phyloP scores from a whole-genome alignment of 2,888 invertebrate genomes.

The Leuctra nigra region DNA sequence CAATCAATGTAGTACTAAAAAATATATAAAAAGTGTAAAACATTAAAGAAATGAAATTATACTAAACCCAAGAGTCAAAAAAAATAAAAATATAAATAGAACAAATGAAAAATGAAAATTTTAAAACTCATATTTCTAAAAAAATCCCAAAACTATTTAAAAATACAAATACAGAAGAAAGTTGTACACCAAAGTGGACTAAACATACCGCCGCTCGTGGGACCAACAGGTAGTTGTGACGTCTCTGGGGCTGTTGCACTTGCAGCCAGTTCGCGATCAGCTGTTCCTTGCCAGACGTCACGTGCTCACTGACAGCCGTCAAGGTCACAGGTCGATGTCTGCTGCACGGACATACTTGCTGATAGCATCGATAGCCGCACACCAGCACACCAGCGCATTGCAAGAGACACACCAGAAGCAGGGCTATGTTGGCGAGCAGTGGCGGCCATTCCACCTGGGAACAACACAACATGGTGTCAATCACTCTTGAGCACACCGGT shows the following conservation, averaged over 20 bases:
- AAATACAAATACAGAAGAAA: too few relatives aligned
- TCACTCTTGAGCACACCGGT: too few relatives aligned
- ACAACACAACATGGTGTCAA: too few relatives aligned
- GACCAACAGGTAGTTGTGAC: neutral
- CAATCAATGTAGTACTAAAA: too few relatives aligned
- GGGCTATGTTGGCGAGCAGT: conserved; percentile 54
- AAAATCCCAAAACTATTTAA: too few relatives aligned
- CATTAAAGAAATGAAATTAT: too few relatives aligned
- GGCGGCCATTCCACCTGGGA: conserved; percentile 54
- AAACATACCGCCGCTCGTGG: conserved; percentile 10
- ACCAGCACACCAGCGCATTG: conserved; percentile 48
- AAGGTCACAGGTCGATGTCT: conserved; percentile 7
- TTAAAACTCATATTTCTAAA: too few relatives aligned
- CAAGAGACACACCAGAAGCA: conserved; percentile 51
- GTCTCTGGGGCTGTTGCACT: conserved; percentile 14
- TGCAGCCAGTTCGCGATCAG: conserved; percentile 28
- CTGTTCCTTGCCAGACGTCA: conserved; percentile 25
- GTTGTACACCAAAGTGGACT: too few relatives aligned
- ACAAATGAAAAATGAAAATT: too few relatives aligned
- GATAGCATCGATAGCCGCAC: conserved; percentile 31
- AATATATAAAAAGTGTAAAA: too few relatives aligned
- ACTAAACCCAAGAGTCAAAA: too few relatives aligned
- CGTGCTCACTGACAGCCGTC: neutral
- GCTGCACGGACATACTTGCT: conserved; percentile 31
- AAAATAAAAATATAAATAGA: too few relatives aligned